These are phyloP conservation scores for Malurus splendens DNA, from an alignment of 2,797 vertebrate species.

Conservation along the genomic window DNA sequence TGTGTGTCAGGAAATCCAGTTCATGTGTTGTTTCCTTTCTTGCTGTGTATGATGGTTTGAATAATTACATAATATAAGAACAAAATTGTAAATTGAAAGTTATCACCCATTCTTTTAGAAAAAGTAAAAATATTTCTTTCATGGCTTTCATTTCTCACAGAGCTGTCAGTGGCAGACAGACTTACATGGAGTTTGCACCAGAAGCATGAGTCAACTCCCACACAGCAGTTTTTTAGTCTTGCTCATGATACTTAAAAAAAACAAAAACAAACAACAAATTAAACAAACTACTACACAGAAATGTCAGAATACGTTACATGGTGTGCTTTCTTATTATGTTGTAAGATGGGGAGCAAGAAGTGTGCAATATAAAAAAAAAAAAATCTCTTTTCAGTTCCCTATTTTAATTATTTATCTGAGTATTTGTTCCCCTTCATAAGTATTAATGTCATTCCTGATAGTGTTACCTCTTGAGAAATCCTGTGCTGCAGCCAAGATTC, in stretches of 20 bases:
- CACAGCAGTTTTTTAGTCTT: not conserved
- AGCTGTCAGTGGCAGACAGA: not conserved
- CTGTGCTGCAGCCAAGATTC: not conserved
- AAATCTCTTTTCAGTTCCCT: not conserved
- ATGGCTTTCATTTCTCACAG: not conserved
- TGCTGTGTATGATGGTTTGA: not conserved
- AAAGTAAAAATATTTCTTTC: not conserved
- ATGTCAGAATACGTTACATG: not conserved
- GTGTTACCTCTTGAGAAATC: not conserved
- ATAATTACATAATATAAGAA: not conserved
- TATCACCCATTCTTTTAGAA: not conserved
- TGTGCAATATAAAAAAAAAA: not conserved
- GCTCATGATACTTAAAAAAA: not conserved
- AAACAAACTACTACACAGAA: not conserved
- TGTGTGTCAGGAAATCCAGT: not conserved
- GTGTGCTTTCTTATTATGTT: not conserved
- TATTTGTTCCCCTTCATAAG: not conserved
- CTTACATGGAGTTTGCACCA: not conserved
- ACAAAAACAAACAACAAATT: not conserved
- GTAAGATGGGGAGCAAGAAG: not conserved
- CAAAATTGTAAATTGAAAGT: not conserved
- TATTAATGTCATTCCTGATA: not conserved
- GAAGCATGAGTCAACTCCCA: not conserved
- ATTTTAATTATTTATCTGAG: constrained; percentile 1
- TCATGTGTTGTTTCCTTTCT: not conserved